Base-by-base conservation (phyloP, 2,113 vertebrate genomes). In the Alligator mississippiensis region DNA sequence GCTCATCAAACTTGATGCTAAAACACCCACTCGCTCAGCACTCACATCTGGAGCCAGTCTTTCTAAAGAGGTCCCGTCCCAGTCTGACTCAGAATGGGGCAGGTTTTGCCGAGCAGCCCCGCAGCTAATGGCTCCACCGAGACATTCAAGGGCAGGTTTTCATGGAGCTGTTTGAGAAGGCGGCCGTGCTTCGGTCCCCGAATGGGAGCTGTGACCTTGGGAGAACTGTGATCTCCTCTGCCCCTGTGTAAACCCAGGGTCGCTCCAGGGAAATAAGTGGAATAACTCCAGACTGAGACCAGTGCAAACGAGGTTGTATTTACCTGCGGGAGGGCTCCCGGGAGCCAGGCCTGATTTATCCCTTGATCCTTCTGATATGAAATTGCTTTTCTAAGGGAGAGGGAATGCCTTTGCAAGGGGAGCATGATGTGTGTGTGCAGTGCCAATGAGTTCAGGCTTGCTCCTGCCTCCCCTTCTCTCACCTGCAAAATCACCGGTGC, bases 221-320 rank as follows among this genome's bases (percentile, higher is more conserved):
- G 58, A 30, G 13, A 25, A 22, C 5, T 24, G 57, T 22, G n/a
- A 0, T 68, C 85, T 84, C 70, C n/a, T 0, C 11, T 1, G 0
- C 6, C 28, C 4, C 34, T 10, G 54, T 55, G 3, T n/a, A 17
- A 74, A 30, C 11, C 30, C 54, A 28, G 68, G 38, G 34, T 6
- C 7, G 7, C 54, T 2, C 1, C 25, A 22, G 21, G 34, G 34
- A 72, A 47, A 72, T 72, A 18, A 38, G 24, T 8, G 34, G 38
- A 30, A 24, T 14, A 34, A 72, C 34, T 22, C 68, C 24, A 72
- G 70, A 72, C 38, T 72, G 12, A 34, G 34, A 24, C 34, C 70
- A 14, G 34, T 24, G 34, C 21, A 14, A 18, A 38, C 19, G 3
- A 38, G 34, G 30, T 14, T 12, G 17, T 38, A 38, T 38, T 34